A percentile compares a stretch with the other conserved stretches of the same genome.
phyloP scores from a whole-genome alignment of 2,113 vertebrate species.

The Philantomba maxwellii region DNA sequence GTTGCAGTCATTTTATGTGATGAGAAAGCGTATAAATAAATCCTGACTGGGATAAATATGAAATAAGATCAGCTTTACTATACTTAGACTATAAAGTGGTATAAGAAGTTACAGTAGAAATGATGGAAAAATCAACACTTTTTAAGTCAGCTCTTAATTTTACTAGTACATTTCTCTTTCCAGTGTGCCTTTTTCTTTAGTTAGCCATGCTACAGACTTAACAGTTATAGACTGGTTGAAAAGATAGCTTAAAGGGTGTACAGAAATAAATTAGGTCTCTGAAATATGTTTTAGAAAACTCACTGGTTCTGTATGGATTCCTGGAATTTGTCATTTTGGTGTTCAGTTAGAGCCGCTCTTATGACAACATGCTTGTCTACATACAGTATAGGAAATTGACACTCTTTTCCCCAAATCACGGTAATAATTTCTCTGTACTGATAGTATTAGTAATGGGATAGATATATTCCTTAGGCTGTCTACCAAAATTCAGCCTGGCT shows the following conservation, averaged over 20 bases:
- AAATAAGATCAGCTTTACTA: neutral
- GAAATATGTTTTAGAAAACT: neutral
- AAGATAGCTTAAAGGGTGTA: neutral
- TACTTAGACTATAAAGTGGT: neutral
- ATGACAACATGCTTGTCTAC: neutral
- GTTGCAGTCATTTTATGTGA: neutral
- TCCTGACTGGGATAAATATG: neutral
- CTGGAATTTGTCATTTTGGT: conserved; percentile 13
- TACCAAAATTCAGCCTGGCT: neutral
- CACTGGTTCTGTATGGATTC: neutral
- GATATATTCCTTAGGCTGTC: neutral
- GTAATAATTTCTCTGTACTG: neutral
- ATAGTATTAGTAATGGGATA: neutral
- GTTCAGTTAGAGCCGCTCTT: neutral
- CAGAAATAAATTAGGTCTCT: neutral
- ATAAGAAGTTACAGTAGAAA: neutral
- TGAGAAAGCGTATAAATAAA: neutral
- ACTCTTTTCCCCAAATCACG: neutral
- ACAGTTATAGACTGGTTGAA: neutral
- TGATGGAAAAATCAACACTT: neutral
- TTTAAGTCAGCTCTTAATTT: neutral
- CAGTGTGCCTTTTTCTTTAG: neutral
- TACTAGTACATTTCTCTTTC: neutral
- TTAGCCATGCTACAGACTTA: neutral
- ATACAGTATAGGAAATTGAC: neutral